Conservation (phyloP, 1,140 invertebrate genomes). For the Drosophila asahinai region DNA sequence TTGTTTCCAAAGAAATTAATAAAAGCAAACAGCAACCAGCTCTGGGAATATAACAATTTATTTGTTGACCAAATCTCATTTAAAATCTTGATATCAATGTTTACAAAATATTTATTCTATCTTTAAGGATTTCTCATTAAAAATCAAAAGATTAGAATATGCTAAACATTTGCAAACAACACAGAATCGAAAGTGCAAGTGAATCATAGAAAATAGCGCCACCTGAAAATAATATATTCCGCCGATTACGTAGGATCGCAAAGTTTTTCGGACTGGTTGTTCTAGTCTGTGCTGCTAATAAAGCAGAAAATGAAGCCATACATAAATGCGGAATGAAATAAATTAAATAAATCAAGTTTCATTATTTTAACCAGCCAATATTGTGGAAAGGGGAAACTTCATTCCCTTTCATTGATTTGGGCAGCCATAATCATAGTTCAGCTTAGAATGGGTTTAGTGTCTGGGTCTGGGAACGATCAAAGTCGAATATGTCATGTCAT, state of each 20-base stretch:
- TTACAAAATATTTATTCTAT: neutral
- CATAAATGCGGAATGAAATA: neutral
- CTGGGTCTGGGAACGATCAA: neutral
- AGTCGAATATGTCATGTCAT: constrained; percentile 12
- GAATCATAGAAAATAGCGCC: constrained; percentile 6
- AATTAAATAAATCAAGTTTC: constrained; percentile 28
- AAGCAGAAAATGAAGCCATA: neutral
- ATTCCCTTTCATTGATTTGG: constrained; percentile 19
- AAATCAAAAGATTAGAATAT: neutral
- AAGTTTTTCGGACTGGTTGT: constrained; percentile 21
- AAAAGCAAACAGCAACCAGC: too few relatives aligned
- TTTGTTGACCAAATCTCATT: neutral
- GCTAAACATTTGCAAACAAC: neutral
- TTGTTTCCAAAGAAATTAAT: neutral
- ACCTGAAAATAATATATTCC: constrained; percentile 31
- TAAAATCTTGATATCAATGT: neutral
- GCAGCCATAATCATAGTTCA: neutral
- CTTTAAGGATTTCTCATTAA: neutral
- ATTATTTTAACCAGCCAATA: neutral
- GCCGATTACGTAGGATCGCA: neutral
- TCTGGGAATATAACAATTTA: neutral
- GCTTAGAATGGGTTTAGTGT: neutral
- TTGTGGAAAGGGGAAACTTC: neutral
- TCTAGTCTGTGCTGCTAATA: neutral
- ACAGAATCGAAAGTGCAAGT: constrained; percentile 1